Evolutionary conservation across 2,113 vertebrate species (phyloP).

Genomic region (Sander lucioperca): DNA sequence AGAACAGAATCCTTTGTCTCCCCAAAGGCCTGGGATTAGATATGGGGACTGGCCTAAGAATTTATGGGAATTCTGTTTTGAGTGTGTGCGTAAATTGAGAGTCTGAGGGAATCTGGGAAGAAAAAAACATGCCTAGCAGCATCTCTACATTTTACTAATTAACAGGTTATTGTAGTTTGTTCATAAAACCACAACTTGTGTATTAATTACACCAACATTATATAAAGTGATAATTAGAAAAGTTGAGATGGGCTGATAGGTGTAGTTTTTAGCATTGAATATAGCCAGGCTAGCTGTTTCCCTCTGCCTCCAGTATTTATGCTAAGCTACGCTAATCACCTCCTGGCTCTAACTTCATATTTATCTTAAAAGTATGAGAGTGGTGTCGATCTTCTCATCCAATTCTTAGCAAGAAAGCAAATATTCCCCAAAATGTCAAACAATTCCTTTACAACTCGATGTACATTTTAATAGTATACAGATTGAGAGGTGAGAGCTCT

Average conservation of each 20-base stretch:
- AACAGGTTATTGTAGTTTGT: not conserved
- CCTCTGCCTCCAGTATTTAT: not conserved
- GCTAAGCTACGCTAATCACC: no score
- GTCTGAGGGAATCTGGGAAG: not conserved
- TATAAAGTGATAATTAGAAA: not conserved
- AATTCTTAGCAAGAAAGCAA: not conserved
- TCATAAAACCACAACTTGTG: not conserved
- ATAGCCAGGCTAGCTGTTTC: not conserved
- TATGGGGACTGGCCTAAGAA: constrained; percentile 63
- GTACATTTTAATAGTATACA: not conserved
- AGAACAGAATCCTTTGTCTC: constrained; percentile 79
- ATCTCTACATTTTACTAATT: not conserved
- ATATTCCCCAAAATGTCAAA: not conserved
- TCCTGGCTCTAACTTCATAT: no score
- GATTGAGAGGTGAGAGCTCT: not conserved
- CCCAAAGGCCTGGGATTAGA: constrained; percentile 75
- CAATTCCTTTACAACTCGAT: not conserved
- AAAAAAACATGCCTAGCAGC: not conserved
- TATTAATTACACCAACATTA: not conserved
- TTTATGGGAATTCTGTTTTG: constrained; percentile 48
- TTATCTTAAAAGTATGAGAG: no score
- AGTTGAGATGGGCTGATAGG: not conserved
- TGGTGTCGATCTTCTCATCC: no score
- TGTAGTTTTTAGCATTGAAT: not conserved
- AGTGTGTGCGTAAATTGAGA: not conserved